Evolutionary conservation across 2,797 vertebrate species (phyloP).

Genomic region (Ctenochaetus hawaiiensis): DNA sequence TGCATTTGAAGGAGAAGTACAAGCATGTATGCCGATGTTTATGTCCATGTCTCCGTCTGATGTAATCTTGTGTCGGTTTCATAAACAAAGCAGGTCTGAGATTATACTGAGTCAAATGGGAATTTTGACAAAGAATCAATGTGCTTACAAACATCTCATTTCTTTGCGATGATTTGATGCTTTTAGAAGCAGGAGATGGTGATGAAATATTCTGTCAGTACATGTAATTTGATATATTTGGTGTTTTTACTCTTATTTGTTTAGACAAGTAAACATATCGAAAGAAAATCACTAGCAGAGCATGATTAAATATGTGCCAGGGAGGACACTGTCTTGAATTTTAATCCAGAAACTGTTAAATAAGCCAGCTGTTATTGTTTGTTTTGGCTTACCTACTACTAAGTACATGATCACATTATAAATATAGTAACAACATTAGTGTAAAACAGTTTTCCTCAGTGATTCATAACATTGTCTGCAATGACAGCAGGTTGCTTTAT

Average conservation of each 20-base stretch:
- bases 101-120: conserved; percentile 10
- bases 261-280: neutral
- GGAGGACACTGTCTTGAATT: neutral
- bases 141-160: neutral
- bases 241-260: neutral
- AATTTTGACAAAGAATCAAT: neutral
- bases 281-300: neutral
- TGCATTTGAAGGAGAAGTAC: conserved; percentile 13
- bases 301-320: no score
- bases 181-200: neutral
- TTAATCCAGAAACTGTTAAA: neutral
- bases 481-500: neutral
- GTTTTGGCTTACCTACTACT: neutral
- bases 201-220: neutral
- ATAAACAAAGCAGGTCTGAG: conserved; percentile 5
- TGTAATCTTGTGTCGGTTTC: conserved; percentile 5
- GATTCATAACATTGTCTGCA: conserved; percentile 5
- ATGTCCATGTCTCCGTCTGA: neutral
- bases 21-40: conserved; percentile 27
- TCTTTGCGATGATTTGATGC: neutral
- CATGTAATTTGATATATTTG: neutral
- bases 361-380: neutral
- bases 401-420: neutral
- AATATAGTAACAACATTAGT: neutral
- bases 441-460: neutral